Percentiles rank a stretch among this genome's conserved stretches.
These are phyloP conservation scores for Zophobas morio DNA, from an alignment of 1,140 invertebrate genomes.

Conservation along the genomic window DNA sequence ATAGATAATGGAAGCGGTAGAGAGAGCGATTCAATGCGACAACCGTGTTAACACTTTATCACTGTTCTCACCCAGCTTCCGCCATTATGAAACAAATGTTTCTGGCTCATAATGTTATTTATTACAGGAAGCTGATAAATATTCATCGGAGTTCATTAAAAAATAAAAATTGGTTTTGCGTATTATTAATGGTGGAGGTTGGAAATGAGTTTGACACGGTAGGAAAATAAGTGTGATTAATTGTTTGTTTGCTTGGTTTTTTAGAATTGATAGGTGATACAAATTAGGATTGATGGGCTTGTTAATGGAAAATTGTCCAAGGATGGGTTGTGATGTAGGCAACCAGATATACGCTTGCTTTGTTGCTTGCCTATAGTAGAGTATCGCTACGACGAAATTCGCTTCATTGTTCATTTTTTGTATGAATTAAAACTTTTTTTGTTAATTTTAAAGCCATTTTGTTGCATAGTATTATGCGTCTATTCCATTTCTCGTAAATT, in stretches of 20 bases:
- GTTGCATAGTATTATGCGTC: too few relatives aligned
- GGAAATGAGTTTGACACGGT: not conserved
- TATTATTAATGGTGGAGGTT: not conserved
- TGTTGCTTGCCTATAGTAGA: too few relatives aligned
- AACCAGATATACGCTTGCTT: too few relatives aligned
- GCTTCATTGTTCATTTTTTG: too few relatives aligned
- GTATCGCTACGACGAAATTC: too few relatives aligned
- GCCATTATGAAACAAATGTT: conserved; percentile 3
- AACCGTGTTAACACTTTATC: not conserved
- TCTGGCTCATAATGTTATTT: conserved; percentile 9
- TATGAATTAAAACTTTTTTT: too few relatives aligned
- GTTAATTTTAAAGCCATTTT: too few relatives aligned
- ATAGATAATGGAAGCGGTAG: conserved; percentile 2
- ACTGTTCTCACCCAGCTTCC: conserved; percentile 6
- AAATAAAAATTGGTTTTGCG: not conserved
- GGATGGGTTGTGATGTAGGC: too few relatives aligned
- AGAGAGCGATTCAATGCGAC: conserved; percentile 1
- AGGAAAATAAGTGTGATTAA: not conserved
- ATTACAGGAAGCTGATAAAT: conserved; percentile 21
- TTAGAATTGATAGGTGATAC: too few relatives aligned
- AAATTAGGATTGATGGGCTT: too few relatives aligned
- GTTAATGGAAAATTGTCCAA: too few relatives aligned
- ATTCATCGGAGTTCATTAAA: not conserved
- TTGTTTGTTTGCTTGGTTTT: not conserved
- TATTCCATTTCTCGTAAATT: too few relatives aligned